Percentiles rank a stretch among this genome's conserved stretches.
Conservation (phyloP, 1,140 invertebrate species). For the Drosophila saltans region DNA sequence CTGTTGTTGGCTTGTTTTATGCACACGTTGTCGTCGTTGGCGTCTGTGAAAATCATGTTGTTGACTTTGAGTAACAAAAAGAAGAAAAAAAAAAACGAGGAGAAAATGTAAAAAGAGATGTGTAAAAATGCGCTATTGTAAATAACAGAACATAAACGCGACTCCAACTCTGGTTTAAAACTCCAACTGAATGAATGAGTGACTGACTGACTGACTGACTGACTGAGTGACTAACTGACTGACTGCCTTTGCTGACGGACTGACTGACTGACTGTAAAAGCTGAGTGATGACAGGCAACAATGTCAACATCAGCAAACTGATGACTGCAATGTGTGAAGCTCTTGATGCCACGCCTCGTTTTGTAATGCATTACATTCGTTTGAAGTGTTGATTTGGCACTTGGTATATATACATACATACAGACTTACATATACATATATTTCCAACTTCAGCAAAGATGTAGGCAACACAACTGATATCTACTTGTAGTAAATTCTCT, state of each 20-base stretch:
- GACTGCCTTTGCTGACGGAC: conserved; percentile 40
- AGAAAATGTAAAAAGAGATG: conserved; percentile 66
- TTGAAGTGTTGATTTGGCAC: conserved; percentile 57
- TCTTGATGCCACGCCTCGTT: conserved; percentile 27
- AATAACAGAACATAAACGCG: conserved; percentile 75
- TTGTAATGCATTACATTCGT: conserved; percentile 52
- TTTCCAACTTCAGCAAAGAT: conserved; percentile 30
- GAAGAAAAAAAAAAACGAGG: background rate
- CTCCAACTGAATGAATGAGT: conserved; percentile 11
- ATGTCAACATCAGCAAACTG: conserved; percentile 57
- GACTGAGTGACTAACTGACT: conserved; percentile 9
- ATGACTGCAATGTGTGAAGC: conserved; percentile 35
- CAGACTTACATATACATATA: conserved; percentile 11
- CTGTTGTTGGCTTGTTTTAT: conserved; percentile 56
- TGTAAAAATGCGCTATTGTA: conserved; percentile 81
- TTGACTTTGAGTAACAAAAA: conserved; percentile 62
- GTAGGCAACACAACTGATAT: conserved; percentile 1
- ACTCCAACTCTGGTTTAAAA: background rate
- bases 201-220: conserved; percentile 29
- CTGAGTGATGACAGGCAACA: conserved; percentile 66
- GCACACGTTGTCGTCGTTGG: conserved; percentile 69
- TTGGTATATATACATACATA: conserved; percentile 26
- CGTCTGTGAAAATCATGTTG: conserved; percentile 77
- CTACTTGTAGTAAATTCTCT: conserved; percentile 71
- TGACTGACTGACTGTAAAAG: conserved; percentile 54